Evolutionary conservation across 2,113 vertebrate genomes (phyloP).

Genomic region (Phycodurus eques): DNA sequence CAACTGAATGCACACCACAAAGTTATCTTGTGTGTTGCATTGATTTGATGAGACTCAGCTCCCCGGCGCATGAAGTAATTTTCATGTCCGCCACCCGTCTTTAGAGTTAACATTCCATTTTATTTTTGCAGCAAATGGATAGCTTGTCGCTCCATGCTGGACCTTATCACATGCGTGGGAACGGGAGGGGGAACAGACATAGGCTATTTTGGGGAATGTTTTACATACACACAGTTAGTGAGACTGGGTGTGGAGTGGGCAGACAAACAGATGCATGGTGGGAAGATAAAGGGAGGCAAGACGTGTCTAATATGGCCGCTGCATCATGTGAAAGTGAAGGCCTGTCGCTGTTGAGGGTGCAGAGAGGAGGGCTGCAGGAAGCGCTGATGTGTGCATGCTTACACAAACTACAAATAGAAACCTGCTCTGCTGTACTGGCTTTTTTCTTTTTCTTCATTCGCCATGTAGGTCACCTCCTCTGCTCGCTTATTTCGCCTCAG

Average conservation of each 20-base stretch:
- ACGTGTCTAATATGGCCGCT: constrained; percentile 15
- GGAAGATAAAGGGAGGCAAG: constrained; percentile 17
- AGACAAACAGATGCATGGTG: constrained; percentile 20
- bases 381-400: constrained; percentile 49
- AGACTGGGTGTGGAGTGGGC: background rate
- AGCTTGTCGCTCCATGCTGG: background rate
- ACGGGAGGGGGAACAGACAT: constrained; percentile 23
- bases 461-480: constrained; percentile 66
- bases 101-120: too few relatives aligned
- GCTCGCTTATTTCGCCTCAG: constrained; percentile 28
- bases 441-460: constrained; percentile 17
- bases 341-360: constrained; percentile 31
- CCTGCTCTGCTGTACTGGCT: constrained; percentile 15
- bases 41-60: too few relatives aligned
- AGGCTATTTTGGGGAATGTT: constrained; percentile 29
- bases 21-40: too few relatives aligned
- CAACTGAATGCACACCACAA: too few relatives aligned
- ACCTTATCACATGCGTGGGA: constrained; percentile 22
- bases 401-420: constrained; percentile 70
- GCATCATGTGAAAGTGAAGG: constrained; percentile 24
- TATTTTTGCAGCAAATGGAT: background rate
- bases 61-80: too few relatives aligned
- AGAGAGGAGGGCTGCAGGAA: constrained; percentile 53
- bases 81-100: too few relatives aligned
- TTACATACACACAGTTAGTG: constrained; percentile 38